These are phyloP conservation scores for Malurus leucopterus DNA, from an alignment of 2,797 vertebrate genomes.

Conservation along the genomic window DNA sequence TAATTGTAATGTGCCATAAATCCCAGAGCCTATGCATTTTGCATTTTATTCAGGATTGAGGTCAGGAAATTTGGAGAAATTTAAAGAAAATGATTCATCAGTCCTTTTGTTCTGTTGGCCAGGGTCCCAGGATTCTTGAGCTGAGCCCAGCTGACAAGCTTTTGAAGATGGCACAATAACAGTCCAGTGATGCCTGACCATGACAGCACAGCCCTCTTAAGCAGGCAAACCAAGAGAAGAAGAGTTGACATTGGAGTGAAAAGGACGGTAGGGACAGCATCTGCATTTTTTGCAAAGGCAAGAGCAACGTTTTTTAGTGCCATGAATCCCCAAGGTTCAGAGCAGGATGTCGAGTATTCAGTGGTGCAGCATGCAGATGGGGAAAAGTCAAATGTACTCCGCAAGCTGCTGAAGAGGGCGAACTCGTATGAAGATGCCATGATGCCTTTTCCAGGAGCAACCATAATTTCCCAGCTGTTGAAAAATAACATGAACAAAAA, in stretches of 20 bases:
- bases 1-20: slow-evolving; percentile 86
- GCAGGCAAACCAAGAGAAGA: slow-evolving; percentile 99
- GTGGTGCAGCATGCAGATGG: slow-evolving; percentile 92
- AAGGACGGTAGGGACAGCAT: slow-evolving; percentile 95
- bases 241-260: slow-evolving; percentile 99
- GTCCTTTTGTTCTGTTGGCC: slow-evolving; percentile 86
- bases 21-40: slow-evolving; percentile 84
- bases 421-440: slow-evolving; percentile 98
- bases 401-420: slow-evolving; percentile 98
- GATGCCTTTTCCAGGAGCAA: slow-evolving; percentile 97
- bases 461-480: slow-evolving; percentile 98
- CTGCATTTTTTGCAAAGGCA: slow-evolving; percentile 91
- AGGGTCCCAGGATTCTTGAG: slow-evolving; percentile 90
- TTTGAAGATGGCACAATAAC: slow-evolving; percentile 98
- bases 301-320: slow-evolving; percentile 93
- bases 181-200: slow-evolving; percentile 99
- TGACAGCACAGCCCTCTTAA: slow-evolving; percentile 98
- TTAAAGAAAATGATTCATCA: slow-evolving; percentile 85
- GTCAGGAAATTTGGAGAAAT: slow-evolving; percentile 87
- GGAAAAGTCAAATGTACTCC: slow-evolving; percentile 97
- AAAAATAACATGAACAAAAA: slow-evolving; percentile 98
- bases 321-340: slow-evolving; percentile 97
- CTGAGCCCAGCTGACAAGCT: slow-evolving; percentile 92
- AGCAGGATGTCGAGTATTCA: slow-evolving; percentile 95
- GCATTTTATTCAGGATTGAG: slow-evolving; percentile 84